A percentile compares a stretch with the other conserved stretches of the same genome.
Evolutionary conservation across 2,113 vertebrate genomes (phyloP).

Genomic region (Psittacara wagleri): DNA sequence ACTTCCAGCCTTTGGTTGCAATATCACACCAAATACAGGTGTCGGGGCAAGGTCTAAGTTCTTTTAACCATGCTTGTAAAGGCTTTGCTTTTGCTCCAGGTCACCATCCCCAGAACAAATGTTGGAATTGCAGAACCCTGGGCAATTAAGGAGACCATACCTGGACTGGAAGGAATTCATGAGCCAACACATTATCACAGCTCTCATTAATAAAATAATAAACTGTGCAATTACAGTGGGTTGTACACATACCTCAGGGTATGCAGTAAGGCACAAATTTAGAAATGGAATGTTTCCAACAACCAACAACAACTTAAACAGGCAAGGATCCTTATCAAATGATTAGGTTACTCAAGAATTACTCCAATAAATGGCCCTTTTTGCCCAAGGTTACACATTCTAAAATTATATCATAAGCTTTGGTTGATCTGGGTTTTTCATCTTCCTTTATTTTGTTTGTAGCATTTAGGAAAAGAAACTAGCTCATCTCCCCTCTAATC

Average conservation of each 20-base stretch:
- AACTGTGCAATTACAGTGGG: conserved; percentile 47
- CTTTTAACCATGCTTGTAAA: not conserved
- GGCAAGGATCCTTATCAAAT: conserved; percentile 62
- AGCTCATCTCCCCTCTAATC: not conserved
- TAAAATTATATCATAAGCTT: conserved; percentile 16
- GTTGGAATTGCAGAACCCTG: not conserved
- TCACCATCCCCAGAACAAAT: not conserved
- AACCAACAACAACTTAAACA: conserved; percentile 54
- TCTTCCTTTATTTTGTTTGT: not conserved
- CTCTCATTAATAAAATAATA: conserved; percentile 58
- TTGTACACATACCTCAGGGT: conserved; percentile 54
- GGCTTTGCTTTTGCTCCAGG: not conserved
- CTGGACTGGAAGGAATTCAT: not conserved
- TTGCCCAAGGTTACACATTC: conserved; percentile 60
- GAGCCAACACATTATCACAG: conserved; percentile 50
- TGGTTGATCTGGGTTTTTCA: not conserved
- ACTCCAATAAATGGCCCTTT: conserved; percentile 41
- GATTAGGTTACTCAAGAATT: conserved; percentile 54
- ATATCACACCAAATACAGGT: not conserved
- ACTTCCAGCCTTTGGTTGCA: not conserved
- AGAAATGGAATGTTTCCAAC: conserved; percentile 56
- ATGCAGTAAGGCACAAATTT: conserved; percentile 48
- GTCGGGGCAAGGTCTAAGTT: not conserved
- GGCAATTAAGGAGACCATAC: not conserved
- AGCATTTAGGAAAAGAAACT: not conserved